Conservation (phyloP, 2,113 vertebrate species). For the Bolborhynchus lineola region DNA sequence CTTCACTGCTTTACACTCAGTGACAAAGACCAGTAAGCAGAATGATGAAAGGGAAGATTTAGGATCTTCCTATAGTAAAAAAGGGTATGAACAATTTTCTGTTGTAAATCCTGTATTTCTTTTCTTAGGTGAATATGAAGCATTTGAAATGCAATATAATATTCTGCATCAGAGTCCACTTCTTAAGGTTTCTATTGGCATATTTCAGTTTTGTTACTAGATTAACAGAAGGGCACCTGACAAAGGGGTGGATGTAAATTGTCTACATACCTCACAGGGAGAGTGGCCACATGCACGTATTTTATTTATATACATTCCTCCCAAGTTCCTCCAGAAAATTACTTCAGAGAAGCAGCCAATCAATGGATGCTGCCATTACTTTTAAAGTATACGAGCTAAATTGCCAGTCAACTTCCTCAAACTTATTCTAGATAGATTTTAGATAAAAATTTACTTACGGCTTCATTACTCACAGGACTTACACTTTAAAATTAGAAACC, state of each 20-base stretch:
- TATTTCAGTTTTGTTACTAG: not conserved
- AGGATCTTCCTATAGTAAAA: not conserved
- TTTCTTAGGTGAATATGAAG: not conserved
- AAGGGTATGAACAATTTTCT: not conserved
- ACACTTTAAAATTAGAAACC: not conserved
- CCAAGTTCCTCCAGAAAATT: not conserved
- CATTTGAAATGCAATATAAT: not conserved
- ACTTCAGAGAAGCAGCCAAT: not conserved
- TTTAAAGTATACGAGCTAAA: not conserved
- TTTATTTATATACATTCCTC: not conserved
- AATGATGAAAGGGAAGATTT: not conserved
- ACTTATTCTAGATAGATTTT: not conserved
- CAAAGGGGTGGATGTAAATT: not conserved
- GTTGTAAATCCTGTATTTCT: not conserved
- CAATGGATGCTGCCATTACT: not conserved
- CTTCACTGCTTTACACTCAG: not conserved
- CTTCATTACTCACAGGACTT: not conserved
- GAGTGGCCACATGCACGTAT: not conserved
- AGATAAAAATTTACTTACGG: not conserved
- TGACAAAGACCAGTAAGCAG: constrained; percentile 7
- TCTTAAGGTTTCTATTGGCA: not conserved
- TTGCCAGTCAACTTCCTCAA: not conserved
- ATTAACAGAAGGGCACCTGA: not conserved
- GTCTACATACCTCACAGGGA: not conserved
- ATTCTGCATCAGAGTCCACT: not conserved